Percentiles rank a stretch among this genome's conserved stretches.
Evolutionary conservation across 2,113 vertebrate species (phyloP).

Genomic region (human): GRCh38 chr2:82004001-82004500

Average conservation of each 20-base stretch:
- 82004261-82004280: not conserved
- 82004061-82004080: not conserved
- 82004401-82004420: not conserved
- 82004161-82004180: not conserved
- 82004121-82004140: not conserved
- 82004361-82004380: not conserved
- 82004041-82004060: not conserved
- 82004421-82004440: not conserved
- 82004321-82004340: not conserved
- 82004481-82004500: not conserved
- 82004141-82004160: not conserved
- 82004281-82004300: not conserved
- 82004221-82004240: not conserved
- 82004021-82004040: not conserved
- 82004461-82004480: not conserved
- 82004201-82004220: not conserved
- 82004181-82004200: not conserved
- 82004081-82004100: not conserved
- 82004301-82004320: not conserved
- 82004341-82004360: not conserved
- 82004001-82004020: not conserved
- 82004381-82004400: not conserved
- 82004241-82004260: not conserved
- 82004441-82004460: not conserved
- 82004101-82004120: not conserved